Conservation (phyloP, 1,140 invertebrate species). For the Drosophila albomicans region DNA sequence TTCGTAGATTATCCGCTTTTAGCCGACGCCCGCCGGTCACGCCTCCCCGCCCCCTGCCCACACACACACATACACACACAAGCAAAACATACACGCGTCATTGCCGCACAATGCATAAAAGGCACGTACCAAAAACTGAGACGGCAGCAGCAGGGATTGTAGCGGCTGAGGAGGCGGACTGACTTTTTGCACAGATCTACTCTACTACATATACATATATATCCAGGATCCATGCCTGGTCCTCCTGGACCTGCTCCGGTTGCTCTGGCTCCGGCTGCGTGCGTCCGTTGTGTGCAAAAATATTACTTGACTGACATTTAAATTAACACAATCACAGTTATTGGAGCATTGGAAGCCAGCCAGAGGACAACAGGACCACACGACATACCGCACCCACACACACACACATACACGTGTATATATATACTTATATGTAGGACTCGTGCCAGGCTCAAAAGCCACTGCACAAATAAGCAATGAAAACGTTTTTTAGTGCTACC, state of each 20-base stretch:
- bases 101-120: slow-evolving; percentile 78
- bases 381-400: slow-evolving; percentile 8
- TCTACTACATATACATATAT: slow-evolving; percentile 12
- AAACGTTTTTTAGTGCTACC: slow-evolving; percentile 41
- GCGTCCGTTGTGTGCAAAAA: slow-evolving; percentile 67
- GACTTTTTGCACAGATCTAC: slow-evolving; percentile 30
- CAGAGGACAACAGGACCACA: slow-evolving; percentile 21
- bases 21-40: slow-evolving; percentile 57
- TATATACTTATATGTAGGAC: slow-evolving; percentile 4
- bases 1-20: slow-evolving; percentile 78
- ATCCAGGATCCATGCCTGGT: slow-evolving; percentile 47
- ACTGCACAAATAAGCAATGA: slow-evolving; percentile 57
- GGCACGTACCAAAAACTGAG: slow-evolving; percentile 69
- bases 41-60: slow-evolving; percentile 33
- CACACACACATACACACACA: slow-evolving; percentile 24
- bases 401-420: background rate
- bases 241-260: slow-evolving; percentile 6
- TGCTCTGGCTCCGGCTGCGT: slow-evolving; percentile 24
- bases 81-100: slow-evolving; percentile 43
- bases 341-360: slow-evolving; percentile 66
- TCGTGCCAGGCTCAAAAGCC: slow-evolving; percentile 54
- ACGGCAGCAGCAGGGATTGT: background rate
- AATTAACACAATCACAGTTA: slow-evolving; percentile 83
- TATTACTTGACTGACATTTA: slow-evolving; percentile 84
- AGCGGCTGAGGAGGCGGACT: background rate